Evolutionary conservation across 2,113 vertebrate species (phyloP).

Genomic region (Gila orcuttii): DNA sequence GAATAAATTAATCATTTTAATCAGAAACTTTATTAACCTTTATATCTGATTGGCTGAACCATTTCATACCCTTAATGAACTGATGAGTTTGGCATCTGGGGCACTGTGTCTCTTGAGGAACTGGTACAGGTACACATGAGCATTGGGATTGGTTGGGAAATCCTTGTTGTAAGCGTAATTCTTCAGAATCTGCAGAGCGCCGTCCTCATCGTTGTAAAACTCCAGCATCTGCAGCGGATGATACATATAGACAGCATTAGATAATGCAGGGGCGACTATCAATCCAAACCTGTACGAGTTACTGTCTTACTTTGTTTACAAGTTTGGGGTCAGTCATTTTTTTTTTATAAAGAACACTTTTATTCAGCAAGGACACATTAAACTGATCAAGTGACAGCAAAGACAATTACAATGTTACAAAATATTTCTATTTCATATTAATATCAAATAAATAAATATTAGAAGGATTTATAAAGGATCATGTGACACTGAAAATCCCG

Average conservation of each 20-base stretch:
- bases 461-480: too few relatives aligned
- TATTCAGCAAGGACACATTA: too few relatives aligned
- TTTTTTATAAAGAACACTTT: too few relatives aligned
- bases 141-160: conserved; percentile 91
- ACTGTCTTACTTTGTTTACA: too few relatives aligned
- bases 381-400: too few relatives aligned
- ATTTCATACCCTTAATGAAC: conserved; percentile 81
- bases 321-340: too few relatives aligned
- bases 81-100: conserved; percentile 71
- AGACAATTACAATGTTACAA: too few relatives aligned
- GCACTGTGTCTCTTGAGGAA: conserved; percentile 80
- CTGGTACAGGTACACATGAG: conserved; percentile 86
- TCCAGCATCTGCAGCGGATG: conserved; percentile 83
- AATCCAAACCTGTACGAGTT: conserved; percentile 60
- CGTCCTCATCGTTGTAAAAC: conserved; percentile 79
- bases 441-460: too few relatives aligned
- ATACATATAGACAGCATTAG: not conserved
- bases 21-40: not conserved
- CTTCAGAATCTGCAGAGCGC: conserved; percentile 78
- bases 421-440: too few relatives aligned
- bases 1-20: not conserved
- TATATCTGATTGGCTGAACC: not conserved
- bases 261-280: too few relatives aligned
- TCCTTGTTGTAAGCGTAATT: conserved; percentile 85
- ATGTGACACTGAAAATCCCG: too few relatives aligned